These are phyloP conservation scores for Andrena marginata DNA, from an alignment of 2,888 invertebrate species.

Conservation along the genomic window DNA sequence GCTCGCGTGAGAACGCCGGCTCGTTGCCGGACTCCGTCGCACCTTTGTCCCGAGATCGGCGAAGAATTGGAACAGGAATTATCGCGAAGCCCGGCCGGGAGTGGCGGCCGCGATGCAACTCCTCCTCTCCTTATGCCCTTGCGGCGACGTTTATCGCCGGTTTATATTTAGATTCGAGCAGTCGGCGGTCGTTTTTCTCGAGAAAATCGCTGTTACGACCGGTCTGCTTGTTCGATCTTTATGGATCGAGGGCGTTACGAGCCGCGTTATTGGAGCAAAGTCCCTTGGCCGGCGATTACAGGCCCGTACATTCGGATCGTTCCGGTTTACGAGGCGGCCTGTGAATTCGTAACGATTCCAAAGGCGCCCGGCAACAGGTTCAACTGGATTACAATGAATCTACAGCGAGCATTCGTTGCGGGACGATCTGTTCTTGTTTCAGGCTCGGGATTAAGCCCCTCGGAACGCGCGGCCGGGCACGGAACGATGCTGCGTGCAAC, in stretches of 20 bases:
- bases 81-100: not conserved
- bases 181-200: not conserved
- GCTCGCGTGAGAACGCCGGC: constrained; percentile 15
- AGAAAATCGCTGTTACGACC: not conserved
- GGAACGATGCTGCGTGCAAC: not conserved
- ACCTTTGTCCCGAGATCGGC: not conserved
- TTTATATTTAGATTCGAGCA: not conserved
- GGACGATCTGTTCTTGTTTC: no score
- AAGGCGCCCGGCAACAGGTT: not conserved
- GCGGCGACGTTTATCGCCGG: not conserved
- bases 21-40: not conserved
- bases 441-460: not conserved
- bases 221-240: not conserved
- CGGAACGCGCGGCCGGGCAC: not conserved
- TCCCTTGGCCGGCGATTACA: not conserved
- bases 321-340: not conserved
- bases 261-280: not conserved
- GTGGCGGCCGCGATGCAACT: not conserved
- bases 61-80: constrained; percentile 30
- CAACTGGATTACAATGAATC: not conserved
- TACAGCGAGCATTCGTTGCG: not conserved
- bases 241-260: not conserved
- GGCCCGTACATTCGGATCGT: not conserved
- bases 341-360: constrained; percentile 5
- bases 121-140: not conserved